Conservation (phyloP, 2,888 invertebrate species). For the Drosophila anomelani region DNA sequence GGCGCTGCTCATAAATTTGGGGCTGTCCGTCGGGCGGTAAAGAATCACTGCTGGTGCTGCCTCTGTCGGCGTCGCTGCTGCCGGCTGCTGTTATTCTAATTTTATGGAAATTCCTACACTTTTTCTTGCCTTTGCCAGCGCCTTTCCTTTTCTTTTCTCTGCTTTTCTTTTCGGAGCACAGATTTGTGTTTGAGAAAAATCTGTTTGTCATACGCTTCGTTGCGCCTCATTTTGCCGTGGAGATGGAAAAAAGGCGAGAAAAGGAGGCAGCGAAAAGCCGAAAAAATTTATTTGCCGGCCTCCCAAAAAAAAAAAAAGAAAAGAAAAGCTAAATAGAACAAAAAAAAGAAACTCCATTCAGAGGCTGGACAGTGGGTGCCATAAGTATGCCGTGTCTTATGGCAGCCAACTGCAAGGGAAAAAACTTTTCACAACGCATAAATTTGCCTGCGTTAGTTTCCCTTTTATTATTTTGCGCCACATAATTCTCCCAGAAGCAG, state of each 20-base stretch:
- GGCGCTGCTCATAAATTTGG: constrained; percentile 76
- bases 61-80: constrained; percentile 24
- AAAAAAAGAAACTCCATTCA: constrained; percentile 49
- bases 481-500: constrained; percentile 67
- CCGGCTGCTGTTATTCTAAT: constrained; percentile 75
- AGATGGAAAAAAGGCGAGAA: constrained; percentile 25
- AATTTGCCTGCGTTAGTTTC: constrained; percentile 73
- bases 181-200: constrained; percentile 80
- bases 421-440: constrained; percentile 76
- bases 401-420: constrained; percentile 34
- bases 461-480: constrained; percentile 61
- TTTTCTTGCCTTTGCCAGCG: constrained; percentile 55
- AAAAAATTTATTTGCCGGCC: constrained; percentile 69
- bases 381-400: constrained; percentile 39
- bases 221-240: constrained; percentile 78
- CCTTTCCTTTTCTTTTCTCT: constrained; percentile 50
- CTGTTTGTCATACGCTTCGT: constrained; percentile 81
- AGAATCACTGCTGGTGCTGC: constrained; percentile 70
- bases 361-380: constrained; percentile 63
- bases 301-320: constrained; percentile 29
- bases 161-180: constrained; percentile 71
- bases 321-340: constrained; percentile 1
- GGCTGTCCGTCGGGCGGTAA: constrained; percentile 63
- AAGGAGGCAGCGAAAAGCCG: constrained; percentile 17
- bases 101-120: constrained; percentile 80